Percentiles rank a stretch among this genome's conserved stretches.
These are phyloP conservation scores for Leptinotarsa haldemani DNA, from an alignment of 2,888 invertebrate species.

Conservation along the genomic window DNA sequence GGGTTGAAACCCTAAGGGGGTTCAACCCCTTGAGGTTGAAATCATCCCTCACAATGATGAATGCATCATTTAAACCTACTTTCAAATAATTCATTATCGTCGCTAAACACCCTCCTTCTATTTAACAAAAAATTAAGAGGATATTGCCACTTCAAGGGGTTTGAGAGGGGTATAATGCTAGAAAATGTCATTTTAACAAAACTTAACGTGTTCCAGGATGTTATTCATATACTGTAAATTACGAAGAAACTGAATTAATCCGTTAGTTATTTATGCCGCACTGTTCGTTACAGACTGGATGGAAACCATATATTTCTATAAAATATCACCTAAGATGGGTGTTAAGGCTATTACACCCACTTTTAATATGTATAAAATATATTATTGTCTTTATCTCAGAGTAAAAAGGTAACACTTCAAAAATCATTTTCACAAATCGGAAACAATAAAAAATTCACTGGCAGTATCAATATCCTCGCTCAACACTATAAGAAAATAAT, in stretches of 20 bases:
- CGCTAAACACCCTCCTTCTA: no score
- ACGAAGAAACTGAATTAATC: background rate
- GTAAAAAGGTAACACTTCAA: constrained; percentile 20
- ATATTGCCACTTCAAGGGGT: no score
- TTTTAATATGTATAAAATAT: constrained; percentile 13
- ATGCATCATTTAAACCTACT: no score
- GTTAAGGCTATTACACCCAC: constrained; percentile 12
- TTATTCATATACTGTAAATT: no score
- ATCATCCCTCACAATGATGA: no score
- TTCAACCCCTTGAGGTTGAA: no score
- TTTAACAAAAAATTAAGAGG: no score
- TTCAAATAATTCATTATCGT: no score
- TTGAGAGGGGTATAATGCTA: no score
- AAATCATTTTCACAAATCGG: constrained; percentile 5
- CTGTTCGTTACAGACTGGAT: constrained; percentile 6
- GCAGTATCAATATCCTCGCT: constrained; percentile 9
- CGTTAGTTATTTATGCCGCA: background rate
- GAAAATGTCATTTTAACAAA: background rate
- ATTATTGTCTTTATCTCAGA: constrained; percentile 17
- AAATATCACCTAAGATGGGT: constrained; percentile 4
- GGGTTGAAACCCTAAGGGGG: no score
- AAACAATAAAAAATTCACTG: constrained; percentile 10
- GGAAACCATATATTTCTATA: constrained; percentile 17
- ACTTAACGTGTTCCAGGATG: background rate
- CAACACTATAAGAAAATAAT: constrained; percentile 15